These are phyloP conservation scores for Odontocolon sp. DNA, from an alignment of 2,888 invertebrate species.

Conservation along the genomic window DNA sequence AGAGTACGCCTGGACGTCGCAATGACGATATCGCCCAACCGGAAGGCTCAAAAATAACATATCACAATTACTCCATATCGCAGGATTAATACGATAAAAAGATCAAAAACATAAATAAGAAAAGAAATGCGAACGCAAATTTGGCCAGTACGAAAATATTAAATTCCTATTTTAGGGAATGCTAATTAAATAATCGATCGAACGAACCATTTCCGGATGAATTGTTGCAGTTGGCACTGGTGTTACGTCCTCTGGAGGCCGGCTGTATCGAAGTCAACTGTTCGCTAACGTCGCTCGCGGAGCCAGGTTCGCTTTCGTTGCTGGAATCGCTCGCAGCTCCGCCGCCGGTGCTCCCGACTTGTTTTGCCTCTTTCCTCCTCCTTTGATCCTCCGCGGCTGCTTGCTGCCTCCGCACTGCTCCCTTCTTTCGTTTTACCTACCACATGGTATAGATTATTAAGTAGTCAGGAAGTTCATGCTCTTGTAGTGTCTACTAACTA, in stretches of 20 bases:
- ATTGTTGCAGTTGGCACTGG: slow-evolving; percentile 77
- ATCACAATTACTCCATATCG: slow-evolving; percentile 64
- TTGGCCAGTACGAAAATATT: neutral
- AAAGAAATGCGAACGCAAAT: neutral
- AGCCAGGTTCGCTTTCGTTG: slow-evolving; percentile 79
- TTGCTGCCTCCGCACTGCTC: slow-evolving; percentile 82
- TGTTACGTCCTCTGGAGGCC: slow-evolving; percentile 72
- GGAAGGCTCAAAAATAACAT: slow-evolving; percentile 71
- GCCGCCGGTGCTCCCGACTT: slow-evolving; percentile 75
- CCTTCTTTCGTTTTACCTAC: slow-evolving; percentile 85
- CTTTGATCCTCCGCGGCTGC: slow-evolving; percentile 77
- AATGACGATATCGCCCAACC: too few species aligned
- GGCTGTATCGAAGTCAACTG: slow-evolving; percentile 74
- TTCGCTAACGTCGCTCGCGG: slow-evolving; percentile 78
- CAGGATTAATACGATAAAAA: too few species aligned
- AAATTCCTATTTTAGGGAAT: neutral
- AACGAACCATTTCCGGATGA: slow-evolving; percentile 79
- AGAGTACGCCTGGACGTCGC: too few species aligned
- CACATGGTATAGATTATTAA: slow-evolving; percentile 79
- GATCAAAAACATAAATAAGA: too few species aligned
- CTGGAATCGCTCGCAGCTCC: slow-evolving; percentile 80
- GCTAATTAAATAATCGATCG: neutral
- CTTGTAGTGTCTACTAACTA: slow-evolving; percentile 66
- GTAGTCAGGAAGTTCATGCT: slow-evolving; percentile 80
- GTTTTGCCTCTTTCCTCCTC: slow-evolving; percentile 78